phyloP scores from a whole-genome alignment of 2,113 vertebrate species.

The Macquaria ambigua region DNA sequence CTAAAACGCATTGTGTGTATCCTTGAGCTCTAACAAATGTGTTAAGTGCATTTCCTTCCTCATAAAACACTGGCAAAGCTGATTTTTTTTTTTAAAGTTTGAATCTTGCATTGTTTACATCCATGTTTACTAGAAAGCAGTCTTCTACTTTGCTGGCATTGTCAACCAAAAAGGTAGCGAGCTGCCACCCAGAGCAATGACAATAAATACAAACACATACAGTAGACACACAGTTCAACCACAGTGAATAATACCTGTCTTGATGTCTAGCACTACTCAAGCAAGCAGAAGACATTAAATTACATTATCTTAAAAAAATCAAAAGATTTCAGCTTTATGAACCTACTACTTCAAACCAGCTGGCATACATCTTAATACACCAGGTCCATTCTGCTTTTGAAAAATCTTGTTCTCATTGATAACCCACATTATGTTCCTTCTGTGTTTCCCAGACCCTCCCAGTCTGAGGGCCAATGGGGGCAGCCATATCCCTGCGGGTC shows the following conservation, averaged over 20 bases:
- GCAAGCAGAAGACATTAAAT: neutral
- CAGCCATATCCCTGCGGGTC: constrained; percentile 60
- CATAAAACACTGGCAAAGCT: too few species aligned
- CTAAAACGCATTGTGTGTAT: neutral
- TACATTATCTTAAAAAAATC: neutral
- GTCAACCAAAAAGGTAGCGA: neutral
- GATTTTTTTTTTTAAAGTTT: neutral
- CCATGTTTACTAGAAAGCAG: neutral
- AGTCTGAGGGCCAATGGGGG: constrained; percentile 82
- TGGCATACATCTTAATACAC: neutral
- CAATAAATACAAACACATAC: neutral
- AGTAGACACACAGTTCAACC: neutral
- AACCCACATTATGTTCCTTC: constrained; percentile 46
- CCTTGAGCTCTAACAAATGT: neutral
- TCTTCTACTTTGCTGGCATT: neutral
- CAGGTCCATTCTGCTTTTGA: neutral
- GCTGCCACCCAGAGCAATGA: neutral
- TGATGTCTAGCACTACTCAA: neutral
- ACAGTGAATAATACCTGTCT: neutral
- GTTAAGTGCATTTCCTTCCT: too few species aligned
- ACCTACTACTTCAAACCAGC: neutral
- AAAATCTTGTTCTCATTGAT: constrained; percentile 30
- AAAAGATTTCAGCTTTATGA: neutral
- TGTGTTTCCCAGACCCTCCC: constrained; percentile 80
- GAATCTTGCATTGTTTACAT: neutral